These are phyloP conservation scores for Melanchra persicariae DNA, from an alignment of 2,888 invertebrate species.

Conservation along the genomic window DNA sequence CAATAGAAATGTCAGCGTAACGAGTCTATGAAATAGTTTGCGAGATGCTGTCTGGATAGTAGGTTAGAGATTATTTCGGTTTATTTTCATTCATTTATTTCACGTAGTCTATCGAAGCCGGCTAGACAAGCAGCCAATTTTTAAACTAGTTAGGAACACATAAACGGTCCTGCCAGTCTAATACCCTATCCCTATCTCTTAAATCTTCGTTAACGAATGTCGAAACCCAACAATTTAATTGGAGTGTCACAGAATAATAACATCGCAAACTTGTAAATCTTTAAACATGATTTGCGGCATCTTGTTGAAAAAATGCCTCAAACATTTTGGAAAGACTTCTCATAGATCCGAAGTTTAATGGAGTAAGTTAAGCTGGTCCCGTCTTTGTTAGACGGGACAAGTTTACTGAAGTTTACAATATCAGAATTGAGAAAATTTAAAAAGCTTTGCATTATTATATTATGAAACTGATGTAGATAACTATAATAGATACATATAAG, in stretches of 20 bases:
- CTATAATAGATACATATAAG: not conserved
- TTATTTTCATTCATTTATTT: not conserved
- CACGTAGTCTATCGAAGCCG: not conserved
- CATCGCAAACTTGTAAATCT: constrained; percentile 38
- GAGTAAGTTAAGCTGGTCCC: constrained; percentile 62
- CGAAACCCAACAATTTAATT: constrained; percentile 8
- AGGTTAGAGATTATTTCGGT: not conserved
- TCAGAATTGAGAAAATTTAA: constrained; percentile 10
- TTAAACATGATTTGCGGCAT: constrained; percentile 10
- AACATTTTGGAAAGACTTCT: constrained; percentile 28
- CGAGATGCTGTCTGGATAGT: no score
- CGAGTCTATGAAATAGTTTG: not conserved
- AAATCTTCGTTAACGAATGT: no score
- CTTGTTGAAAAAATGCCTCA: constrained; percentile 27
- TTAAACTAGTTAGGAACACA: not conserved
- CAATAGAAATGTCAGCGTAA: not conserved
- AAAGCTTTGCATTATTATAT: constrained; percentile 1
- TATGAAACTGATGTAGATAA: not conserved
- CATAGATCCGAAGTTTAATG: constrained; percentile 60
- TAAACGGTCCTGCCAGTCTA: not conserved
- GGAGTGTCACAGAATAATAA: not conserved
- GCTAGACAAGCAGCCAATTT: not conserved
- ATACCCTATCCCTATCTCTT: no score
- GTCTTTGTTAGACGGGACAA: constrained; percentile 48
- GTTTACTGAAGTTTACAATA: constrained; percentile 36